Conservation (phyloP, 1,140 invertebrate genomes). For the Solenopsis invicta region DNA sequence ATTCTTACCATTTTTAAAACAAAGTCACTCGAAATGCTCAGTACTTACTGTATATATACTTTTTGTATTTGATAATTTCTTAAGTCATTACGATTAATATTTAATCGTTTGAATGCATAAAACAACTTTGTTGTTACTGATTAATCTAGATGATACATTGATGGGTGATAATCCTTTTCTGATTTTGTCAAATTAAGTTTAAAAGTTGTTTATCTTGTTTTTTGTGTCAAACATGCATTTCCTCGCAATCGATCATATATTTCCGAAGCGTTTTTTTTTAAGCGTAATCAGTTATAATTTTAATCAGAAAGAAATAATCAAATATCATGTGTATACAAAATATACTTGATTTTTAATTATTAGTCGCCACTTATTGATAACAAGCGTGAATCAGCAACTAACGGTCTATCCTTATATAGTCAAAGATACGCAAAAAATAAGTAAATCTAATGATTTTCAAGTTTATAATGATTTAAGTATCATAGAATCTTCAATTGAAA, state of each 20-base stretch:
- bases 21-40: conserved; percentile 49
- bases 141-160: conserved; percentile 34
- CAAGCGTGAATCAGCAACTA: too few species aligned
- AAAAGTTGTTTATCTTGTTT: conserved; percentile 5
- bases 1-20: conserved; percentile 9
- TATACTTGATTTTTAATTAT: too few species aligned
- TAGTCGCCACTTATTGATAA: too few species aligned
- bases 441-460: neutral
- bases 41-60: conserved; percentile 56
- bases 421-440: neutral
- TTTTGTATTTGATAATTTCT: conserved; percentile 43
- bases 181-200: conserved; percentile 7
- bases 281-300: too few species aligned
- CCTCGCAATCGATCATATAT: neutral
- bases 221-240: neutral
- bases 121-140: conserved; percentile 18
- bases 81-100: conserved; percentile 52
- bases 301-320: too few species aligned
- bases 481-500: neutral
- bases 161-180: neutral
- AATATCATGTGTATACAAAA: too few species aligned
- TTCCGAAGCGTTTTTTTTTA: too few species aligned
- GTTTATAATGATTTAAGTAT: neutral
- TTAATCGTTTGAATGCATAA: conserved; percentile 43
- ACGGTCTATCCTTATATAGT: too few species aligned